Percentiles rank a stretch among this genome's conserved stretches.
These are phyloP conservation scores for Columba janthina DNA, from an alignment of 2,113 vertebrate species.

Conservation along the genomic window DNA sequence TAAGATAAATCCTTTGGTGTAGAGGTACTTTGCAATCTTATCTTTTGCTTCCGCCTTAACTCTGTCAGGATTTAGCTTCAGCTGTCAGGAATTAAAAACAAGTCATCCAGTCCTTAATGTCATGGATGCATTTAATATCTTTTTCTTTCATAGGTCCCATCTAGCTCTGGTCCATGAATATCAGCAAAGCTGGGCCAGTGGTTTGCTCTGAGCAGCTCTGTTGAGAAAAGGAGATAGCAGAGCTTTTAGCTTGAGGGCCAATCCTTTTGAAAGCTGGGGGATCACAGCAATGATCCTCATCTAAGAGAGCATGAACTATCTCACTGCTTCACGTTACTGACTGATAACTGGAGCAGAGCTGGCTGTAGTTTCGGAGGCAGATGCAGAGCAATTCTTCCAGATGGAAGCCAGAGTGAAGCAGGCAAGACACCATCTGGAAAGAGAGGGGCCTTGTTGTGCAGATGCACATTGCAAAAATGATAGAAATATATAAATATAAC, in stretches of 20 bases:
- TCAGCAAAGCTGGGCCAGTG: neutral
- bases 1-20: neutral
- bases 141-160: neutral
- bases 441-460: constrained; percentile 23
- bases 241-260: neutral
- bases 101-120: neutral
- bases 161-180: neutral
- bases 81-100: neutral
- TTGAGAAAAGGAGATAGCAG: neutral
- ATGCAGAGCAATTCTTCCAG: constrained; percentile 48
- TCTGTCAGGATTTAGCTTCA: neutral
- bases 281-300: neutral
- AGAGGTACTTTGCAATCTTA: neutral
- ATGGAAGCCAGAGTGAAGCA: constrained; percentile 57
- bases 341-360: constrained; percentile 43
- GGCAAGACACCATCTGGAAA: constrained; percentile 62
- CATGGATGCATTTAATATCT: neutral
- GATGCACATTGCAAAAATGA: constrained; percentile 25
- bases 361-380: constrained; percentile 38
- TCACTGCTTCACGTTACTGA: neutral
- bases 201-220: neutral
- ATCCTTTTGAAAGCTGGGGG: neutral
- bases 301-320: neutral
- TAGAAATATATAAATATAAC: constrained; percentile 37
- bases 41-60: neutral